Percentiles rank a stretch among this genome's conserved stretches.
These are phyloP conservation scores for Dinothrombium tinctorium DNA, from an alignment of 1,140 invertebrate genomes.

Conservation along the genomic window DNA sequence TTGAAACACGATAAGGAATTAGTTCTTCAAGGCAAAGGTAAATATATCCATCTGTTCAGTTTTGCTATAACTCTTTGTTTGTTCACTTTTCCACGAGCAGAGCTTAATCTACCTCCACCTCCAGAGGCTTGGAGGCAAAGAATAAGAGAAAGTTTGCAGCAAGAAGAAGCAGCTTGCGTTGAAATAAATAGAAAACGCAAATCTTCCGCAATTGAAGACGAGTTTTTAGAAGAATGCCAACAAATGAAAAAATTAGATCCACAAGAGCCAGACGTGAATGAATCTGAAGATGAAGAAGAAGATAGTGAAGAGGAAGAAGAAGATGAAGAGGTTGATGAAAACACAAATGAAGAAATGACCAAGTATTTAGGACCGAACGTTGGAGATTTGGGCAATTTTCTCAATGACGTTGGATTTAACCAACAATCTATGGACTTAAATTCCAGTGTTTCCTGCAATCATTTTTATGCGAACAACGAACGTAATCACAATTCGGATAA, in stretches of 20 bases:
- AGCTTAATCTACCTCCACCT: slow-evolving; percentile 13
- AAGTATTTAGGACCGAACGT: slow-evolving; percentile 2
- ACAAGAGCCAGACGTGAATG: slow-evolving; percentile 1
- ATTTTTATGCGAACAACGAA: not conserved
- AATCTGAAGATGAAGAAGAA: slow-evolving; percentile 19
- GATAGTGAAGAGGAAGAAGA: slow-evolving; percentile 20
- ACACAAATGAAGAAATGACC: slow-evolving; percentile 8
- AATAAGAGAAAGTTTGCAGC: not conserved
- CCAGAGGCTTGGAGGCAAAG: slow-evolving; percentile 12
- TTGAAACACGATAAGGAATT: slow-evolving; percentile 28
- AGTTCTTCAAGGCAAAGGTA: slow-evolving; percentile 19
- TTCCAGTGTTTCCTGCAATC: not conserved
- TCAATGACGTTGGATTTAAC: not conserved
- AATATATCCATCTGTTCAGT: not conserved
- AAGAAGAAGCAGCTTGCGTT: slow-evolving; percentile 1
- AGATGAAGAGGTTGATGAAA: slow-evolving; percentile 19
- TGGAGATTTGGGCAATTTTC: not conserved
- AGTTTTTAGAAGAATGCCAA: not conserved
- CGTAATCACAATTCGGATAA: not conserved
- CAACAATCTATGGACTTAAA: not conserved
- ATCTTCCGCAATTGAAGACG: slow-evolving; percentile 1
- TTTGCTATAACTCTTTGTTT: slow-evolving; percentile 2
- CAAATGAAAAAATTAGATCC: slow-evolving; percentile 1
- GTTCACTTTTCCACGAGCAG: slow-evolving; percentile 8
- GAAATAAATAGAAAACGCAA: slow-evolving; percentile 6